phyloP scores from a whole-genome alignment of 2,113 vertebrate genomes.

The Mustelus asterias region DNA sequence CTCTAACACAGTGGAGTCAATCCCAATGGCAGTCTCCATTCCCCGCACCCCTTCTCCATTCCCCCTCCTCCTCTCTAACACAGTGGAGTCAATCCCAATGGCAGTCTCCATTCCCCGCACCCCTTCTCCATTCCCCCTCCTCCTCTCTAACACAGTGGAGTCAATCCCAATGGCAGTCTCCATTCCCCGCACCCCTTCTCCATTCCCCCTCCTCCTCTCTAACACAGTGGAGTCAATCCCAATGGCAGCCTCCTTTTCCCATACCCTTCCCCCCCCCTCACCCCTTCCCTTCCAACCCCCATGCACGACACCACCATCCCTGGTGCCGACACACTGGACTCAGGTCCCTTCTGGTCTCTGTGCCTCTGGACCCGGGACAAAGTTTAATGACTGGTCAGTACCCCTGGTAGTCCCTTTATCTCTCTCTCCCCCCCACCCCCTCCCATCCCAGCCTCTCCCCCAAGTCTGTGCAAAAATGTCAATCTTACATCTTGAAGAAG shows the following conservation, averaged over 20 bases:
- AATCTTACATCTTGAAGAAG: neutral
- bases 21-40: too few relatives aligned
- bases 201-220: neutral
- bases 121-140: slow-evolving; percentile 35
- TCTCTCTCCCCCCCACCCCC: too few relatives aligned
- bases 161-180: too few relatives aligned
- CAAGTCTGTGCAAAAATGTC: neutral
- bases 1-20: neutral
- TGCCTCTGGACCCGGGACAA: too few relatives aligned
- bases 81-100: neutral
- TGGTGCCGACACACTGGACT: too few relatives aligned
- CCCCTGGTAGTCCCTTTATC: too few relatives aligned
- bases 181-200: neutral
- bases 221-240: too few relatives aligned
- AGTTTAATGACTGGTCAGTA: too few relatives aligned
- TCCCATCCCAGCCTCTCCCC: too few relatives aligned
- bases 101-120: neutral
- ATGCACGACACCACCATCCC: too few relatives aligned
- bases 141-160: neutral
- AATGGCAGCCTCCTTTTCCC: too few relatives aligned
- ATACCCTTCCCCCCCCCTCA: neutral
- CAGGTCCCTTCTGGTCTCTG: too few relatives aligned
- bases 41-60: neutral
- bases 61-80: neutral
- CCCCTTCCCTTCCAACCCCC: neutral